Base-by-base conservation (phyloP, 2,888 invertebrate species). In the Baccha elongata region DNA sequence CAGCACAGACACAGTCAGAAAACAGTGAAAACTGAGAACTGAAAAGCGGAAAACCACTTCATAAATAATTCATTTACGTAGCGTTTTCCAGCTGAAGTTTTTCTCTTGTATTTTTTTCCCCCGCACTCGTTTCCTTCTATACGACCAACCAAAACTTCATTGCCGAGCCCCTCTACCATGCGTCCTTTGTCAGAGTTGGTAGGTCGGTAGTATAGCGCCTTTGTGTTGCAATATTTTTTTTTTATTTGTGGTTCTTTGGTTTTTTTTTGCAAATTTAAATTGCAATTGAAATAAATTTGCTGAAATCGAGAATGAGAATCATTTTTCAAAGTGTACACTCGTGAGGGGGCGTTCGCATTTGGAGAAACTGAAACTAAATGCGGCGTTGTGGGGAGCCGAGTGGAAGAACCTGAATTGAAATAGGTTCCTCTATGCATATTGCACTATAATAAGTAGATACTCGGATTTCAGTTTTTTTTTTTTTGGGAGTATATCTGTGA, bases 21-120 rank as follows among this genome's bases (percentile, higher is more conserved):
- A 52, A n/a, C n/a, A 76, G 71, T 83, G 72, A 64, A 83, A 83
- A 78, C 78, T 76, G 78, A 83, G 83, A 83, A 83, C 83, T 83
- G 78, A 83, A 83, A 83, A 83, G 78, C 83, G 83, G 83, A 83
- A 85, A 87, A 88, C 88, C 89, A 89, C 89, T 89, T 89, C 89
- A 89, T 90, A 90, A 90, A 90, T 90, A 89, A 89, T 89, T 89
- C 89, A 89, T 89, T 89, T 89, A 87, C 88, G 81, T 85, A 85
- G 85, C 85, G 84, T 83, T 79, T 84, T 78, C 67, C 78, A 73
- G 72, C 62, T 83, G 62, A 67, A 83, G 78, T 83, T 83, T 78
- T 75, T 81, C 48, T 62, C 62, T 64, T 13, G 26, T 42, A 58
- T 58, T 53, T 68, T 64, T 52, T 67, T 15, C 26, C 19, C 52